Evolutionary conservation across 2,888 invertebrate species (phyloP).

Genomic region (Trachelus stipa): DNA sequence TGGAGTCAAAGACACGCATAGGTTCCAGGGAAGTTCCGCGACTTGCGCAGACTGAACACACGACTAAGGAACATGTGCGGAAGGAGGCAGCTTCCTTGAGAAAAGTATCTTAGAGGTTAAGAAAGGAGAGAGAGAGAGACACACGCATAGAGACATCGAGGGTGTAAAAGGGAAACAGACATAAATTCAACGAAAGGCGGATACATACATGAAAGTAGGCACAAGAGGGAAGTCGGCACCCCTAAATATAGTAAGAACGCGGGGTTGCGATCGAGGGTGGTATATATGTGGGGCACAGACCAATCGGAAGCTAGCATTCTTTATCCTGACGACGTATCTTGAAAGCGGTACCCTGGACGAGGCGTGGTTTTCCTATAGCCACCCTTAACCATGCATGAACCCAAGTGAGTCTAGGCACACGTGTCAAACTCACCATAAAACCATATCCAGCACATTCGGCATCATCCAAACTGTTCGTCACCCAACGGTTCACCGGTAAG

Average conservation of each 20-base stretch:
- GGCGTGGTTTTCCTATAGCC: constrained; percentile 31
- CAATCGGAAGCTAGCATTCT: constrained; percentile 65
- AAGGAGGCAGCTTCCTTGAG: constrained; percentile 17
- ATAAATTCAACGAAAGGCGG: neutral
- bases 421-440: neutral
- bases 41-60: constrained; percentile 44
- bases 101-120: constrained; percentile 30
- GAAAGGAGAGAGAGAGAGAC: neutral
- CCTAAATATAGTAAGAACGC: constrained; percentile 14
- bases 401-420: neutral
- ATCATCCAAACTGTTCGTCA: neutral
- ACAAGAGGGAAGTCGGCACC: neutral
- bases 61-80: constrained; percentile 4
- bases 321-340: constrained; percentile 56
- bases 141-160: constrained; percentile 22
- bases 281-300: constrained; percentile 37
- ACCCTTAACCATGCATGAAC: neutral
- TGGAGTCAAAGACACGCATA: constrained; percentile 53
- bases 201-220: neutral
- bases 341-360: constrained; percentile 57
- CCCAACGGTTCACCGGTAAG: neutral
- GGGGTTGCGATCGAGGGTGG: constrained; percentile 43
- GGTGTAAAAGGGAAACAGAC: neutral
- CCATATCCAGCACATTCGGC: neutral
- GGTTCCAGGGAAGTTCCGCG: constrained; percentile 26